Conservation (phyloP, 2,888 invertebrate species). For the Hartigia nigra region DNA sequence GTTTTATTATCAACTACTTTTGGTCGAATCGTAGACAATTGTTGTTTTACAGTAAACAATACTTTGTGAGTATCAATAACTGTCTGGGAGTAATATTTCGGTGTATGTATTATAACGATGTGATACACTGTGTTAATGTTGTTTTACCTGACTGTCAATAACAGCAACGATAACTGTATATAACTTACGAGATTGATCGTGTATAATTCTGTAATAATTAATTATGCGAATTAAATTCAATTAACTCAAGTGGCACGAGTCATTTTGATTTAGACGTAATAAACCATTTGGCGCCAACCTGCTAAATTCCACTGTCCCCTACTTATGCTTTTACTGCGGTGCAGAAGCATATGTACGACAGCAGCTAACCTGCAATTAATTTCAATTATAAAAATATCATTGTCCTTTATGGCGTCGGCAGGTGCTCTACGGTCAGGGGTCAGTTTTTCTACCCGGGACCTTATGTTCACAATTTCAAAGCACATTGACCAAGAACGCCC, state of each 20-base stretch:
- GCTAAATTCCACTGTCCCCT: conserved; percentile 13
- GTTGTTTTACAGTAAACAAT: neutral
- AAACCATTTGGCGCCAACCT: conserved; percentile 24
- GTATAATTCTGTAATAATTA: neutral
- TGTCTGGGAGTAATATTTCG: neutral
- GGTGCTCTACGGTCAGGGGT: conserved; percentile 62
- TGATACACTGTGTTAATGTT: neutral
- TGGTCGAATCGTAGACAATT: neutral
- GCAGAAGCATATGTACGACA: conserved; percentile 34
- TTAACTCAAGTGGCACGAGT: neutral
- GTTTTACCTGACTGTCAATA: neutral
- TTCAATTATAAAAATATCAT: conserved; percentile 67
- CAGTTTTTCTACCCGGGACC: conserved; percentile 41
- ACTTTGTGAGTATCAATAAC: neutral
- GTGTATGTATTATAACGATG: neutral
- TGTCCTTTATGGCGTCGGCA: conserved; percentile 60
- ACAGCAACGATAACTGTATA: neutral
- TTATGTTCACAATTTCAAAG: conserved; percentile 30
- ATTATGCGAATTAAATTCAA: neutral
- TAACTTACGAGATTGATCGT: neutral
- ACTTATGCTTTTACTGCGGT: neutral
- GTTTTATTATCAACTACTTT: neutral
- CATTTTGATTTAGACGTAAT: conserved; percentile 8
- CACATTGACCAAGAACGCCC: conserved; percentile 3
- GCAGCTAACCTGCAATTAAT: conserved; percentile 56